These are phyloP conservation scores for Cheiracanthium punctorium DNA, from an alignment of 2,888 invertebrate genomes.

Conservation along the genomic window DNA sequence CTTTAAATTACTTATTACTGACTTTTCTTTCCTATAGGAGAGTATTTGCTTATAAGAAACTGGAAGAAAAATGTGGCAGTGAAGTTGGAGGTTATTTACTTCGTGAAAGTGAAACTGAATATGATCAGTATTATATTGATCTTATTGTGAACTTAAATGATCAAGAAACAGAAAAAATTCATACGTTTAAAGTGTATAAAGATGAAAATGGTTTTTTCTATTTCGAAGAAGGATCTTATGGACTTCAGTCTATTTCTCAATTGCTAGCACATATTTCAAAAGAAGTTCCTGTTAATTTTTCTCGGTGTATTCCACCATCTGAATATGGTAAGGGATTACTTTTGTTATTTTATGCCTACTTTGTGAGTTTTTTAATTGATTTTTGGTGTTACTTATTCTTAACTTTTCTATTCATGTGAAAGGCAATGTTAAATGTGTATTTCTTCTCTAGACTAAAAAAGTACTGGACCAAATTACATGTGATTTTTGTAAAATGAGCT, in stretches of 20 bases:
- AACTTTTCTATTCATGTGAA: no score
- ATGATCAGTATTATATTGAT: slow-evolving; percentile 88
- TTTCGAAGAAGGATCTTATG: slow-evolving; percentile 34
- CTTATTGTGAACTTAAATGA: slow-evolving; percentile 76
- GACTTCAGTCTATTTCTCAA: slow-evolving; percentile 80
- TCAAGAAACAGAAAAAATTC: slow-evolving; percentile 26
- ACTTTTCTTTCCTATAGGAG: slow-evolving; percentile 76
- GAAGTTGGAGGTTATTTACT: slow-evolving; percentile 87
- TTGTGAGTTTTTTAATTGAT: no score
- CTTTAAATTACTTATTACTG: no score
- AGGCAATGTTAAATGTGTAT: no score
- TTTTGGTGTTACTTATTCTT: no score
- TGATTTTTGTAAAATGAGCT: no score
- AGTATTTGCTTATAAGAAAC: slow-evolving; percentile 87
- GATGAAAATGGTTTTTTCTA: slow-evolving; percentile 36
- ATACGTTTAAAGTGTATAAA: slow-evolving; percentile 53
- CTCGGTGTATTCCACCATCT: slow-evolving; percentile 88
- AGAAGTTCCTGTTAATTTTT: slow-evolving; percentile 79
- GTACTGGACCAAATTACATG: no score
- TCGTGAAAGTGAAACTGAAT: slow-evolving; percentile 87
- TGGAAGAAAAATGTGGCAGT: slow-evolving; percentile 86
- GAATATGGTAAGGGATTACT: slow-evolving; percentile 85
- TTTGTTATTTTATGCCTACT: no score
- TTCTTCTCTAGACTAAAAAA: no score
- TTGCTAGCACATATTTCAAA: slow-evolving; percentile 78